Base-by-base conservation (phyloP, 2,888 invertebrate species). In the Nysson spinosus region DNA sequence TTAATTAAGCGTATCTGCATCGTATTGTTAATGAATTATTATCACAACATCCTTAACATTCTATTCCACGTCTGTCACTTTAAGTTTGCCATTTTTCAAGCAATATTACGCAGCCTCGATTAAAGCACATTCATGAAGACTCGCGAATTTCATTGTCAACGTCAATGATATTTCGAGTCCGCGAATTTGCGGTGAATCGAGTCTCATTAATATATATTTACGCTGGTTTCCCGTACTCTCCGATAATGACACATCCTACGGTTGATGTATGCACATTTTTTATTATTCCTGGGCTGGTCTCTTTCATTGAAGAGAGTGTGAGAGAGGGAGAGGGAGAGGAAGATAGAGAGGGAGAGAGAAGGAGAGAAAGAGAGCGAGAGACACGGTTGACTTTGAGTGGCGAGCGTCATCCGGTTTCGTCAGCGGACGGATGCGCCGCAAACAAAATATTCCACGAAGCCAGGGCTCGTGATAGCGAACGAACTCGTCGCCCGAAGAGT, bases 391-490 rank as follows among this genome's bases (percentile, higher is more conserved):
- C 64, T 71, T 69, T 74, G 64, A 56, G 63, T 63, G 50, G 32
- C 60, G 46, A 58, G 34, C 68, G 74, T 73, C 75, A 76, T 76
- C 76, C 76, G 76, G 76, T 76, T 69, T 73, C 73, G 65, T 75
- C 69, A 67, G 66, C 75, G 75, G 51, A 67, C 75, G 75, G 73
- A 76, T 76, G 73, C 75, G 58, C 58, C 42, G 61, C 52, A 63
- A 69, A 71, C 74, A 62, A 66, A 71, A 75, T 71, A 71, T 74
- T 75, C 74, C 71, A 71, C 74, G 74, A 75, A 75, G 52, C 63
- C n/a, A n/a, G n/a, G 60, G 43, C 43, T 46, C 62, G 42, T 40
- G 67, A 73, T 72, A 72, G 62, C 69, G 26, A n/a, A n/a, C n/a
- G n/a, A n/a, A n/a, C n/a, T n/a, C 39, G 55, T 39, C 40, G 34